Evolutionary conservation across 2,797 vertebrate species (phyloP).

Genomic region (Ambastaia sidthimunki): DNA sequence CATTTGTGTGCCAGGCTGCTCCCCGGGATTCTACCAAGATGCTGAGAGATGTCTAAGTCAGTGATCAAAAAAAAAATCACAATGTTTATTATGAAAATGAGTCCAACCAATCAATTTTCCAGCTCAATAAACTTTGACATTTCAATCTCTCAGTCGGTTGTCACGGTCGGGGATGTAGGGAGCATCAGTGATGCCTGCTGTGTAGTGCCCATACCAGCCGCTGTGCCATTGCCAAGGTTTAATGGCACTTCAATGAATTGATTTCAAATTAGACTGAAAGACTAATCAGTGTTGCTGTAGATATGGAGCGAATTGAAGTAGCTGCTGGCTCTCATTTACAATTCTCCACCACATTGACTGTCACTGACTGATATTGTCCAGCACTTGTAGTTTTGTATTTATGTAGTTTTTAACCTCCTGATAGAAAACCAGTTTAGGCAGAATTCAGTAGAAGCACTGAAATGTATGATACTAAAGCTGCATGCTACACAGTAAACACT

Average conservation of each 20-base stretch:
- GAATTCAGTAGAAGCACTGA: not conserved
- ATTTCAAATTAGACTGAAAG: constrained; percentile 43
- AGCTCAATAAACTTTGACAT: constrained; percentile 43
- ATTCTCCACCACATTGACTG: not conserved
- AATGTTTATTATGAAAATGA: constrained; percentile 28
- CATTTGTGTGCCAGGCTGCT: constrained; percentile 83
- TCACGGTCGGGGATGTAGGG: not conserved
- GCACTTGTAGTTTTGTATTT: not conserved
- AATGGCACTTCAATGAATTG: constrained; percentile 36
- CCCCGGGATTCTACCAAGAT: constrained; percentile 78
- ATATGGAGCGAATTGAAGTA: constrained; percentile 1
- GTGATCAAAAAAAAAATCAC: constrained; percentile 63
- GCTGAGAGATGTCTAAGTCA: constrained; percentile 85
- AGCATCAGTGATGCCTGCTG: constrained; percentile 13
- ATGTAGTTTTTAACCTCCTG: not conserved
- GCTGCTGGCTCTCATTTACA: not conserved
- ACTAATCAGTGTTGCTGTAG: constrained; percentile 8
- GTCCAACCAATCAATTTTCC: constrained; percentile 34
- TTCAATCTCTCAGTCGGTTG: constrained; percentile 46
- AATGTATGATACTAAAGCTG: not conserved
- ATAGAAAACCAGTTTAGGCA: not conserved
- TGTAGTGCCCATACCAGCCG: constrained; percentile 13
- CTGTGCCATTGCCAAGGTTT: constrained; percentile 42
- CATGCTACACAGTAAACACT: not conserved
- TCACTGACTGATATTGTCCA: not conserved